These are phyloP conservation scores for Oreotrochilus melanogaster DNA, from an alignment of 2,113 vertebrate species.

Conservation along the genomic window DNA sequence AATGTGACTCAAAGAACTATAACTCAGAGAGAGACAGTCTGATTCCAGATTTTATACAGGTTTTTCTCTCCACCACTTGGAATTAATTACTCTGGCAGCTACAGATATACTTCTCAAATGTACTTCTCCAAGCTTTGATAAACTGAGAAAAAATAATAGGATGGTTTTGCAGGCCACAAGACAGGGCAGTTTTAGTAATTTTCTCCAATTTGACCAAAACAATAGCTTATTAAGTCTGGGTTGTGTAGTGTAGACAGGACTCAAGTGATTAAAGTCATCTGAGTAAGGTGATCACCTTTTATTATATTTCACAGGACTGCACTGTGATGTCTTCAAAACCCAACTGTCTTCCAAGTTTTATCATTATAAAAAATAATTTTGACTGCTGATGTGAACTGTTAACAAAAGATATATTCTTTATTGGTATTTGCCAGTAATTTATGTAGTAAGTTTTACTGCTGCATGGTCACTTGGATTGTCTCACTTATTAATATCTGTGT, in stretches of 20 bases:
- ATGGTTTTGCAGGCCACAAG: neutral
- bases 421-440: neutral
- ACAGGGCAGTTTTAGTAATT: neutral
- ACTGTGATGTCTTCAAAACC: neutral
- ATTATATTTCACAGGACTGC: neutral
- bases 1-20: too few species aligned
- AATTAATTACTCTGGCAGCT: neutral
- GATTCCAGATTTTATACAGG: neutral
- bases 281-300: neutral
- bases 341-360: neutral
- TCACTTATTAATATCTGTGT: neutral
- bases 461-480: neutral
- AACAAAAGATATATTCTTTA: neutral
- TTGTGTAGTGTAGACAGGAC: neutral
- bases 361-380: neutral
- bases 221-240: neutral
- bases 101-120: neutral
- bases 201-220: neutral
- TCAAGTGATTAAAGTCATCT: neutral
- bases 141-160: neutral
- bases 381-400: neutral
- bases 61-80: neutral
- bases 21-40: too few species aligned
- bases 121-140: neutral
- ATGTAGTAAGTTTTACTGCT: neutral